These are phyloP conservation scores for Colostygia pectinataria DNA, from an alignment of 2,888 invertebrate species.

Conservation along the genomic window DNA sequence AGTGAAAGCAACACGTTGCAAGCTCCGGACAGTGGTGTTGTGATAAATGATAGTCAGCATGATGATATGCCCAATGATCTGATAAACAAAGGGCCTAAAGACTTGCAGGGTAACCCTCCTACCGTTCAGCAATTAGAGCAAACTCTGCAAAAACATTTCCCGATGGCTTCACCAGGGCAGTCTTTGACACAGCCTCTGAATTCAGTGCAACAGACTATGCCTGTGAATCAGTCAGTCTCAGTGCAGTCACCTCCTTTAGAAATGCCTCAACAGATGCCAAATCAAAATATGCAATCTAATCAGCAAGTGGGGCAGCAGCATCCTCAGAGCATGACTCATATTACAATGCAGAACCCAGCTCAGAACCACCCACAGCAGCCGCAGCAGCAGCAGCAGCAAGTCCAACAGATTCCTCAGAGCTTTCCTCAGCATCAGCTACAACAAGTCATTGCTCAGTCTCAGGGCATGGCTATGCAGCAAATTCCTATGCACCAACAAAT, in stretches of 20 bases:
- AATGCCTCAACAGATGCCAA: conserved; percentile 78
- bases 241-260: conserved; percentile 80
- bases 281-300: conserved; percentile 66
- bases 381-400: conserved; percentile 75
- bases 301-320: conserved; percentile 77
- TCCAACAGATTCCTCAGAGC: conserved; percentile 80
- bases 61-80: conserved; percentile 78
- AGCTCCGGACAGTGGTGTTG: conserved; percentile 79
- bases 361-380: conserved; percentile 65
- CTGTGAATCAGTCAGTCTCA: conserved; percentile 71
- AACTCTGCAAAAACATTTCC: conserved; percentile 77
- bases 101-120: conserved; percentile 72
- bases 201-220: conserved; percentile 73
- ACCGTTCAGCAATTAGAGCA: conserved; percentile 76
- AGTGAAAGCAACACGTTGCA: conserved; percentile 66
- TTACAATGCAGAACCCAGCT: conserved; percentile 72
- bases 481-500: conserved; percentile 80
- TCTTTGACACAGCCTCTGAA: conserved; percentile 77
- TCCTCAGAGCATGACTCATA: conserved; percentile 80
- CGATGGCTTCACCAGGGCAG: conserved; percentile 79
- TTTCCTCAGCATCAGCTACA: conserved; percentile 80
- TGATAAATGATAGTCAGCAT: conserved; percentile 78
- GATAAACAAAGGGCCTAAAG: conserved; percentile 75
- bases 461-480: conserved; percentile 78
- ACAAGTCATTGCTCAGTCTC: conserved; percentile 77